Base-by-base conservation (phyloP, 1,140 invertebrate species). In the Amphibalanus amphitrite region DNA sequence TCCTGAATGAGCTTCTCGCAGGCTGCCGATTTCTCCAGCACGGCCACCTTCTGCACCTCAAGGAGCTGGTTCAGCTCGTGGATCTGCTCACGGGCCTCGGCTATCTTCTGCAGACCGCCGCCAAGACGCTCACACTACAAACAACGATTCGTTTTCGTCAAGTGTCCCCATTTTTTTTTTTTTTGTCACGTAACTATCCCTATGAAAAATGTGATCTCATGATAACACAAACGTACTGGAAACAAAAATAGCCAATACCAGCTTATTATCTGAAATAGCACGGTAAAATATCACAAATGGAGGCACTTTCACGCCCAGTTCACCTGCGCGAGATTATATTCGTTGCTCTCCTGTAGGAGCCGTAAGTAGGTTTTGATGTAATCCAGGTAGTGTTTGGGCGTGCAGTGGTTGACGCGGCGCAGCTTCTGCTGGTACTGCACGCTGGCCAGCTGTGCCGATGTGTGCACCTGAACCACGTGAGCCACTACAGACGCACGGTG, bases 351-450 rank as follows among this genome's bases (percentile, higher is more conserved):
- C 69, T 89, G 84, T 3, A 95, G 78, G 8, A 94, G 79, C 73
- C 83, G 84, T 0, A 92, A 76, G 77, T 93, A 95, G 0, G 85
- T 87, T 69, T 86, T 86, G 64, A 95, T 88, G 74, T 87, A 93
- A 79, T 94, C 91, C 73, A 95, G 81, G 78, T 91, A 96, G 77
- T 95, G 92, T 75, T 92, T 93, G 0, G 92, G 92, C 4, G 92
- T 94, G 0, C 94, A 88, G 77, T 89, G 93, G 80, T 92, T 94
- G 76, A 84, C 87, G 65, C 91, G 82, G 33, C 89, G 81, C 15
- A 92, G 79, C 71, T 88, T 87, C 25, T 85, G 77, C 15, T 86
- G 78, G 77, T 90, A 94, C 70, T 90, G 86, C n/a, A 77, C 77
- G 0, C 88, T 89, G 78, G 90, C 93, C 0, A 83, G 77, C 26